Evolutionary conservation across 2,113 vertebrate species (phyloP), one percentile per base, ranked within the genome.

Genomic region (Conger conger): DNA sequence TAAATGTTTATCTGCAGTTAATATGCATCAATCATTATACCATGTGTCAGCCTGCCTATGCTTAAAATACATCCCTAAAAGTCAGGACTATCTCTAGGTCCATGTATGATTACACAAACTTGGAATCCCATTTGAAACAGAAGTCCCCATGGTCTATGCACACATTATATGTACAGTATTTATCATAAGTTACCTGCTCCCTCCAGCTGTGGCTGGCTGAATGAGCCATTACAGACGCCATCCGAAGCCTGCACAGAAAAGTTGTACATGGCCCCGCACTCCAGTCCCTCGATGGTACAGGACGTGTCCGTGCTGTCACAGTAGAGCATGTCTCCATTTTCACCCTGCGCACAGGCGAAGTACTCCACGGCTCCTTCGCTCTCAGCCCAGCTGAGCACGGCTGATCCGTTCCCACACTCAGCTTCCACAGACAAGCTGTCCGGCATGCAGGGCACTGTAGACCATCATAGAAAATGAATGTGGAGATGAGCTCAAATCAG

Each of bases 171-270:
- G 57, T 27, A 9, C 50, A 53, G n/a, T n/a, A 50, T 50, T 50
- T 50, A 50, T 1, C 11, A 50, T 50, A 20, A 23, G 38, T 1
- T 94, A 96, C 95, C 94, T 93, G 91, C 92, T 86, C 90, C 90
- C 13, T 23, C 81, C 45, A 80, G 82, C 76, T 92, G 63, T 0
- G 90, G 83, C 9, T 90, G 84, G 84, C 93, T 94, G 82, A 88
- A 86, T 81, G 94, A 93, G 87, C 94, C 94, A 92, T 94, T 95
- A 89, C 95, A 95, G 4, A 36, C 83, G 38, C 90, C 89, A 15
- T 93, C 90, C 1, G 91, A 94, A 8, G 91, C 94, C 89, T 89
- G 90, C 20, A 96, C 93, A 3, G 93, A 91, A 88, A 95, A 94
- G 85, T 92, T 93, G 86, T 96, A 96, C 18, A 85, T 33, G 0